Base-by-base conservation (phyloP, 2,113 vertebrate genomes). In the Corvus cornix region DNA sequence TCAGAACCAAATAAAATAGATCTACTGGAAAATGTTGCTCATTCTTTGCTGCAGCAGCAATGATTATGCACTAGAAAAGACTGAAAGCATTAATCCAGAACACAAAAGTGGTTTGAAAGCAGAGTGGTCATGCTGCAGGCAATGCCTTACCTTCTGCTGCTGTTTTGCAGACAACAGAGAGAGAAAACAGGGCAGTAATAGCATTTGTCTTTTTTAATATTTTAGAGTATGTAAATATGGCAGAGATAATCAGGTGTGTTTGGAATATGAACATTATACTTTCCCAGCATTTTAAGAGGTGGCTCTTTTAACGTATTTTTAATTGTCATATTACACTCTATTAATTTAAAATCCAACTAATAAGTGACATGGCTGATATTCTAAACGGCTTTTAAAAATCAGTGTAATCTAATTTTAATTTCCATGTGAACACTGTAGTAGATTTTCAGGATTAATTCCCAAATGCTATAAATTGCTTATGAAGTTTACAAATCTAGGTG, bases 111-210 rank as follows among this genome's bases (percentile, higher is more conserved):
- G 12, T 94, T 90, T 94, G 91, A 91, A 90, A 94, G 81, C 93
- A 94, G 74, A 86, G 84, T 79, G 77, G 74, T 87, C 93, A 49
- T 93, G 94, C 94, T 96, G 89, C 81, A 97, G 95, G 93, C 96
- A 52, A 89, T 94, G 80, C 69, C 77, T 94, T 95, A 95, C 91
- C 91, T 93, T 95, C 95, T 96, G 94, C 95, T 95, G 89, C 77
- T 89, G 86, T 95, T 94, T 82, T 87, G 80, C 70, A 91, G 63
- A 87, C 67, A 88, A 58, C 53, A 89, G 90, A 49, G 48, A 90
- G 58, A 79, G 63, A 94, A 95, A 94, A 84, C 84, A 91, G 74
- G 70, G 59, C 74, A 95, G 37, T 73, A 63, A 51, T 72, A 89
- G 39, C 76, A 53, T 89, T 96, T 95, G 84, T 95, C 77, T 56